Base-by-base conservation (phyloP, 1,140 invertebrate genomes). In the Drosophila willistoni region DNA sequence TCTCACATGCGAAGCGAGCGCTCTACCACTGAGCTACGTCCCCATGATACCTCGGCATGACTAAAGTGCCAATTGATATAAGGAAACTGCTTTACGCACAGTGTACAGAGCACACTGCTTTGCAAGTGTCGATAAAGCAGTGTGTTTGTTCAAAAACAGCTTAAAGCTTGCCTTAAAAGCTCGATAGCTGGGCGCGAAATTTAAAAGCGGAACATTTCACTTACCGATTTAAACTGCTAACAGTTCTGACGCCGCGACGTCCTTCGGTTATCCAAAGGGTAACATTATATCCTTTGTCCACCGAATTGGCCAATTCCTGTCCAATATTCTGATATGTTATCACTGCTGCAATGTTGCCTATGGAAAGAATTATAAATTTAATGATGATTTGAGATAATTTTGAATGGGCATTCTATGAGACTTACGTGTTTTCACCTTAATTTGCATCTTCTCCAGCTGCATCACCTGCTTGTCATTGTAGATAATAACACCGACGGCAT, bases 1-100 rank as follows among this genome's bases (percentile, higher is more conserved):
- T 96, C 96, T 96, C 96, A 96, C 96, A 97, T 97, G 96, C 96
- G 96, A 97, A 97, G 96, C 96, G 96, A 96, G 96, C 96, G 96
- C 96, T 96, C 96, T 97, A 97, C 96, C 96, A 94, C 93, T 94
- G 93, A 94, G 92, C 93, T 93, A 93, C 93, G 93, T 94, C 93
- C 93, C 93, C 93, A 12, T 51, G 17, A 10, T 51, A 9, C 17
- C 9, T 12, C 44, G 2, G 2, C 7, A 19, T 22, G 44, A 51
- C 44, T 51, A 51, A 51, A 51, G 44, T 51, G 44, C 17, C 17
- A 22, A 12, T 22, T 51, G 44, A 51, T 22, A 51, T 51, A 10
- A 22, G 9, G 1, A 33, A 1, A 56, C 22, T 56, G 54, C 25
- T 33, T 56, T 56, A 14, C 1, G 1, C 13, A 56, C 25, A 56